phyloP scores from a whole-genome alignment of 2,888 invertebrate species.

The Lasioglossum pauxillum region DNA sequence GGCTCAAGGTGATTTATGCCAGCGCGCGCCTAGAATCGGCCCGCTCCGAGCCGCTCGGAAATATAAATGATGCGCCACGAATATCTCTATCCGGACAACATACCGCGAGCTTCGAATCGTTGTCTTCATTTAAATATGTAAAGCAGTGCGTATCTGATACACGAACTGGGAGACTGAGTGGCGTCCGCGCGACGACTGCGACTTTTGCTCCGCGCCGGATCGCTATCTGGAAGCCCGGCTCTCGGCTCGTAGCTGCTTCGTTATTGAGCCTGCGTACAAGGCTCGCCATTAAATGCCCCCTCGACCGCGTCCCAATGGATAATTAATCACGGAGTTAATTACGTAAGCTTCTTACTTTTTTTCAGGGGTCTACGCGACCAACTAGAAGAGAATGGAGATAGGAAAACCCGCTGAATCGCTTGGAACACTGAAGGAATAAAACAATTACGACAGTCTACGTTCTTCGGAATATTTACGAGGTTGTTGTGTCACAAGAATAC shows the following conservation, averaged over 20 bases:
- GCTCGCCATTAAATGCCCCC: not conserved
- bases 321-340: conserved; percentile 9
- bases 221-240: not conserved
- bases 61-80: conserved; percentile 41
- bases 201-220: not conserved
- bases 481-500: not conserved
- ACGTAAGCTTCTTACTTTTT: not conserved
- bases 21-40: conserved; percentile 31
- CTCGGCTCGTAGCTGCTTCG: not conserved
- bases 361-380: not conserved
- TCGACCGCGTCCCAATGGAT: not conserved
- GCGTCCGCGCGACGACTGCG: not conserved
- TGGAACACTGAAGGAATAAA: not conserved
- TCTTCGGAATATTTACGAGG: not conserved
- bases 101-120: not conserved
- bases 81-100: conserved; percentile 35
- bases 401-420: not conserved
- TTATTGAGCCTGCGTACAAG: conserved; percentile 1
- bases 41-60: not conserved
- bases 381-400: not conserved
- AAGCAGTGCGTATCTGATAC: not conserved
- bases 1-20: conserved; percentile 42
- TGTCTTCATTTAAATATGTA: conserved; percentile 17
- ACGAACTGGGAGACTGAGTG: conserved; percentile 16
- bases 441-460: not conserved